These are phyloP conservation scores for Caenorhabditis becei DNA, from an alignment of 2,888 invertebrate species.

Conservation along the genomic window DNA sequence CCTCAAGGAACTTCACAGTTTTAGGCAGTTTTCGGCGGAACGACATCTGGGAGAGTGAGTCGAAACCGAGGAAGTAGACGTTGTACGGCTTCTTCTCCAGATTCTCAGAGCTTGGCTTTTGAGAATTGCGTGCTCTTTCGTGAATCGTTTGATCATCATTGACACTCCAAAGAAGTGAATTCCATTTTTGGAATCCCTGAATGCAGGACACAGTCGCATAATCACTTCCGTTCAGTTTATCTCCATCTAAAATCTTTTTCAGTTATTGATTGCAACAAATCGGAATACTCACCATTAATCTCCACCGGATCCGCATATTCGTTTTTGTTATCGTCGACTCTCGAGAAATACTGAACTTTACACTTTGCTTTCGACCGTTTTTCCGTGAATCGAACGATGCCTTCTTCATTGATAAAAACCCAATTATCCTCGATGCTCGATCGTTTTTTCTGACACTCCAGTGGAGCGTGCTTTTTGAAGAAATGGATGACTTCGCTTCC, in stretches of 20 bases:
- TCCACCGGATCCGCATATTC: conserved; percentile 37
- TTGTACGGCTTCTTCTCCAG: conserved; percentile 33
- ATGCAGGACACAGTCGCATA: conserved; percentile 57
- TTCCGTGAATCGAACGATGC: conserved; percentile 67
- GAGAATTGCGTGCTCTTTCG: conserved; percentile 23
- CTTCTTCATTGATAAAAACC: conserved; percentile 73
- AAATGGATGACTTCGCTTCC: conserved; percentile 75
- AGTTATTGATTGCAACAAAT: background rate
- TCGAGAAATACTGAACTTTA: conserved; percentile 54
- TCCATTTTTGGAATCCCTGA: conserved; percentile 59
- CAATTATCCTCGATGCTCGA: conserved; percentile 71
- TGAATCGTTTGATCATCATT: conserved; percentile 20
- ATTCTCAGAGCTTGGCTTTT: conserved; percentile 4
- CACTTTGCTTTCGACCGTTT: conserved; percentile 64
- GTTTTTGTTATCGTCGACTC: conserved; percentile 64
- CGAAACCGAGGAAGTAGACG: conserved; percentile 84
- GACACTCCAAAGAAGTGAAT: conserved; percentile 49
- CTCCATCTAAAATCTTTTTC: conserved; percentile 27
- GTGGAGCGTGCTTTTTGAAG: conserved; percentile 68
- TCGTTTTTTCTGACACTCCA: conserved; percentile 65
- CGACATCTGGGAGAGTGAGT: conserved; percentile 90
- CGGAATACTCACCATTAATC: conserved; percentile 19
- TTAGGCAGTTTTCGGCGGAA: conserved; percentile 89
- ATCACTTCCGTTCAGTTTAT: conserved; percentile 52
- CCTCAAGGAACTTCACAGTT: conserved; percentile 86